Evolutionary conservation across 2,113 vertebrate genomes (phyloP), one percentile per base, ranked within the genome.

Genomic region (Baryphthengus martii): DNA sequence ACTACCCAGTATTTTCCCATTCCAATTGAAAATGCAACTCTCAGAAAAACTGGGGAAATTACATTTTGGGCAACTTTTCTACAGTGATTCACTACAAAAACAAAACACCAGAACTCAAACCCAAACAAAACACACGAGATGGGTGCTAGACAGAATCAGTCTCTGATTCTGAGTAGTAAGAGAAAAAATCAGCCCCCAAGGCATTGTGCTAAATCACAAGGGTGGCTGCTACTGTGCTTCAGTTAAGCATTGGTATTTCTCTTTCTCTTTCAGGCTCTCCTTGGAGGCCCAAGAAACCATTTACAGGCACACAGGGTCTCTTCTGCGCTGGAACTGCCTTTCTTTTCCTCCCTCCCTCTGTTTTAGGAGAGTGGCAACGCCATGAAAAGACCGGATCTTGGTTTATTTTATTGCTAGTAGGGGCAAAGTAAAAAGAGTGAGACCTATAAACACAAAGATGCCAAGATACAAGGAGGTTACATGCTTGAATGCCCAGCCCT

Each of bases 381-480:
- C 55, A 63, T 91, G 93, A 47, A 77, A 87, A 72, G 91, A 72
- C 76, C 33, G 29, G 89, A 89, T 95, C 94, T 95, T 33, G 42
- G 14, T 79, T 85, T 84, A 35, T 3, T 96, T 95, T 89, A 94
- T 81, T 88, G 85, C 78, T 59, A 8, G 7, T 67, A 55, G 80
- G 63, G 84, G 42, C 61, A 85, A 44, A 67, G 68, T 14, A 4
- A 71, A 89, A 78, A 87, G 89, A 62, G 47, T 14, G 65, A 95
- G 77, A 61, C 62, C 87, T 75, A 95, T 89, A 91, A 96, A 95
- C 90, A 93, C 86, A 47, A 47, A 95, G 87, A 93, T 96, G 95
- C 89, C 94, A 85, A 88, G 91, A 89, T 75, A 61, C 33, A 63
- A 78, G 84, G 62, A 85, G 70, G 14, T 70, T 88, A 17, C 88